A percentile compares a stretch with the other conserved stretches of the same genome.
Conservation (phyloP, 2,888 invertebrate species). For the Bellardia pandia region DNA sequence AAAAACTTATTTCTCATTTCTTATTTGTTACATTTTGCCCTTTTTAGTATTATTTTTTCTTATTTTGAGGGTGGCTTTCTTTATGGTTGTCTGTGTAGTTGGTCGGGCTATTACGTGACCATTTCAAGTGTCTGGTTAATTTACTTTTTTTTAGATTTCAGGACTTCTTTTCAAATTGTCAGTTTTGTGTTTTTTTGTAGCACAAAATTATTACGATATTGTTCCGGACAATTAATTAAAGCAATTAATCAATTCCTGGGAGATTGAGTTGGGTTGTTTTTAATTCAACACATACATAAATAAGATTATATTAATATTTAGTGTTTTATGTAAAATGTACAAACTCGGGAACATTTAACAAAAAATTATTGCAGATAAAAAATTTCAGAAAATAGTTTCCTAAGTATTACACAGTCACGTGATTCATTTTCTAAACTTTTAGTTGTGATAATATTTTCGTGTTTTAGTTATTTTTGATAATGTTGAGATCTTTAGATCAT, state of each 20-base stretch:
- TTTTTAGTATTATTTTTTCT: background rate
- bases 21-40: constrained; percentile 4
- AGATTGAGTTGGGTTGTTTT: background rate
- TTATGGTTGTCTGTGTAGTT: constrained; percentile 3
- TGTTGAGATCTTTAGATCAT: too few relatives aligned
- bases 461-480: too few relatives aligned
- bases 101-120: constrained; percentile 76
- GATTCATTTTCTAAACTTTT: too few relatives aligned
- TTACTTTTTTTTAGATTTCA: constrained; percentile 75
- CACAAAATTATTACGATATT: constrained; percentile 79
- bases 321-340: too few relatives aligned
- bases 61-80: constrained; percentile 34
- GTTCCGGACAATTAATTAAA: constrained; percentile 82
- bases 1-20: background rate
- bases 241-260: constrained; percentile 75
- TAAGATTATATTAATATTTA: too few relatives aligned
- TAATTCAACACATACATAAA: too few relatives aligned
- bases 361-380: too few relatives aligned
- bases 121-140: constrained; percentile 78
- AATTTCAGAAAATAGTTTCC: too few relatives aligned
- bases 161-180: constrained; percentile 70
- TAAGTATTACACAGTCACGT: too few relatives aligned
- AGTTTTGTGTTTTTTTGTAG: constrained; percentile 56
- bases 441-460: too few relatives aligned
- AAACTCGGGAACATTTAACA: too few relatives aligned